Evolutionary conservation across 2,797 vertebrate genomes (phyloP).

Genomic region (Chelidonichthys spinosus): DNA sequence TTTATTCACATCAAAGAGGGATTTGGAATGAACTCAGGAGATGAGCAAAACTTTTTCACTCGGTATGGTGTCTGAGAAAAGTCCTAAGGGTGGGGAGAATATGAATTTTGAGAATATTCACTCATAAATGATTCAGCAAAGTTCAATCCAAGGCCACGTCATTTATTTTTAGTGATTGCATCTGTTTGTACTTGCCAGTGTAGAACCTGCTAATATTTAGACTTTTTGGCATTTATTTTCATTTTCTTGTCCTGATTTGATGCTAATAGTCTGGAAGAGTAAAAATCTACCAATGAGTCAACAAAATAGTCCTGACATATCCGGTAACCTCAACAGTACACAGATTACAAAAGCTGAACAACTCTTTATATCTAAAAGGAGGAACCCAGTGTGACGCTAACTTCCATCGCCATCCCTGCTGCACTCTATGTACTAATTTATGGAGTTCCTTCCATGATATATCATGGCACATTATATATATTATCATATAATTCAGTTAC

Average conservation of each 20-base stretch:
- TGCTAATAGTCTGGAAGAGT: too few relatives aligned
- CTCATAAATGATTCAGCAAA: neutral
- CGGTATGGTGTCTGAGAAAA: neutral
- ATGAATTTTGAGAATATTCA: neutral
- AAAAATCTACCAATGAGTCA: too few relatives aligned
- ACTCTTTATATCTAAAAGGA: neutral
- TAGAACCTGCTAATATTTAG: neutral
- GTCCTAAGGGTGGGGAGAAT: neutral
- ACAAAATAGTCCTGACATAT: too few relatives aligned
- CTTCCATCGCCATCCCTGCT: neutral
- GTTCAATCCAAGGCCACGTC: neutral
- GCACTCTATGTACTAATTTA: too few relatives aligned
- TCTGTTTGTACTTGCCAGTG: neutral
- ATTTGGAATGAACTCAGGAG: constrained; percentile 22
- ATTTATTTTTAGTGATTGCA: neutral
- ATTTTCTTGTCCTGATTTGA: neutral
- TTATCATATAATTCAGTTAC: neutral
- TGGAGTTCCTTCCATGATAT: too few relatives aligned
- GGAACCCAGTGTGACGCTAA: neutral
- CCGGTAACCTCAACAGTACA: too few relatives aligned
- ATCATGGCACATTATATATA: neutral
- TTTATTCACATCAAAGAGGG: constrained; percentile 50
- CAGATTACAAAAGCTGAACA: too few relatives aligned
- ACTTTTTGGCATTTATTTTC: neutral
- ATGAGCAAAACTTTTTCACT: constrained; percentile 6